Evolutionary conservation across 2,113 vertebrate species (phyloP), one percentile per base, ranked within the genome.

Genomic region (Zosterops lateralis): DNA sequence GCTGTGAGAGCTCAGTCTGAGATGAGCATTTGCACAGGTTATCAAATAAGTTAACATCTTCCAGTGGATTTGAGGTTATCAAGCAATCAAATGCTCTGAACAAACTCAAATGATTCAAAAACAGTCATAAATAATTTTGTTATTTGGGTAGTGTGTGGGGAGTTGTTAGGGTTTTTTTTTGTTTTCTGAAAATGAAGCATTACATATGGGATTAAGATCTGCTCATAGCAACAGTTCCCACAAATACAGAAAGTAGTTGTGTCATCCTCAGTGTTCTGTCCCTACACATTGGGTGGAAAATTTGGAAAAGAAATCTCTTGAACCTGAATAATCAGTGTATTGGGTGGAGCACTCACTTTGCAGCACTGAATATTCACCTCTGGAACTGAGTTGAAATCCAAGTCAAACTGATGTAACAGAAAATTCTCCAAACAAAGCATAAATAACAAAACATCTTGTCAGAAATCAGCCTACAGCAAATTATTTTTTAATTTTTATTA

Each of bases 171-270:
- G 11, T 11, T 38, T 8, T 32, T 72, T 72, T 83, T 66, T 93
- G 58, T 90, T 89, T 95, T 85, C 78, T 90, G 70, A 78, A 95
- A 92, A 89, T 44, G 71, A 97, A 96, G 89, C 62, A 75, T 90
- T 79, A 91, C 79, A 82, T 86, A 80, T 80, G 96, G 95, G 93
- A 95, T 90, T 92, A 77, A 58, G n/a, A 81, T 75, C 60, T 88
- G 67, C 74, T 95, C 95, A 93, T 97, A 96, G 96, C 95, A 97
- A 96, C 94, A 82, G 86, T 96, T 97, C 93, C 96, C 58, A 85
- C 96, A 97, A 96, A 92, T 90, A 96, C 78, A 97, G 96, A 94
- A 97, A 97, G 92, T 19, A 72, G 36, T 95, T 95, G 90, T 96
- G 87, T 97, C 96, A 97, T 97, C 89, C 54, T 71, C 93, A 97